A percentile compares a stretch with the other conserved stretches of the same genome.
These are phyloP conservation scores for Caenorhabditis becei DNA, from an alignment of 2,888 invertebrate species.

Conservation along the genomic window DNA sequence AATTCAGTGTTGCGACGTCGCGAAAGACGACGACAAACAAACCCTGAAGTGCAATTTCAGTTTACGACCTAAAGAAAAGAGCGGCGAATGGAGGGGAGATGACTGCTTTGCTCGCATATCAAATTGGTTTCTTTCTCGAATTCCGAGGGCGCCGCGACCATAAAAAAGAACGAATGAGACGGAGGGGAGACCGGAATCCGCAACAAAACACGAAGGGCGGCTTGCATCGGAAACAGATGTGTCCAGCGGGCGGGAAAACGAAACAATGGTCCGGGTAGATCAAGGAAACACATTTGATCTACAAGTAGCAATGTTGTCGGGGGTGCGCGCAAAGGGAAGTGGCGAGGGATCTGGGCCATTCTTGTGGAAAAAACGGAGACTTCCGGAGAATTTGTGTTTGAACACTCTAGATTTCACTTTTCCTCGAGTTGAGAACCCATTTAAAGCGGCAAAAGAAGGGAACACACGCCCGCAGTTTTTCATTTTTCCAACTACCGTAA, in stretches of 20 bases:
- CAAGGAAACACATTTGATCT: not conserved
- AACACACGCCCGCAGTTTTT: no score
- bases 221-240: conserved; percentile 33
- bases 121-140: conserved; percentile 29
- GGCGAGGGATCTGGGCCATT: conserved; percentile 24
- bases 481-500: no score
- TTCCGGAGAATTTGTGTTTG: conserved; percentile 27
- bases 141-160: not conserved
- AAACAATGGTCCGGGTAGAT: not conserved
- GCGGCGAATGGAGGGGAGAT: not conserved
- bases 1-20: conserved; percentile 5
- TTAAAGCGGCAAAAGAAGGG: not conserved
- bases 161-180: conserved; percentile 25
- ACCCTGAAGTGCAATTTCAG: conserved; percentile 29
- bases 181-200: not conserved
- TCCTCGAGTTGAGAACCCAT: not conserved
- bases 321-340: not conserved
- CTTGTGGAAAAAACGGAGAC: conserved; percentile 31
- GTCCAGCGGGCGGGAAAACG: not conserved
- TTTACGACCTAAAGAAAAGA: conserved; percentile 32
- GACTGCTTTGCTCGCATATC: conserved; percentile 21
- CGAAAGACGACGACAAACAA: conserved; percentile 21
- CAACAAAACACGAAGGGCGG: conserved; percentile 5
- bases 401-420: conserved; percentile 12
- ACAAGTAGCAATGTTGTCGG: not conserved